Conservation (phyloP, 2,797 vertebrate genomes). For the Gymnoscopelus braueri region DNA sequence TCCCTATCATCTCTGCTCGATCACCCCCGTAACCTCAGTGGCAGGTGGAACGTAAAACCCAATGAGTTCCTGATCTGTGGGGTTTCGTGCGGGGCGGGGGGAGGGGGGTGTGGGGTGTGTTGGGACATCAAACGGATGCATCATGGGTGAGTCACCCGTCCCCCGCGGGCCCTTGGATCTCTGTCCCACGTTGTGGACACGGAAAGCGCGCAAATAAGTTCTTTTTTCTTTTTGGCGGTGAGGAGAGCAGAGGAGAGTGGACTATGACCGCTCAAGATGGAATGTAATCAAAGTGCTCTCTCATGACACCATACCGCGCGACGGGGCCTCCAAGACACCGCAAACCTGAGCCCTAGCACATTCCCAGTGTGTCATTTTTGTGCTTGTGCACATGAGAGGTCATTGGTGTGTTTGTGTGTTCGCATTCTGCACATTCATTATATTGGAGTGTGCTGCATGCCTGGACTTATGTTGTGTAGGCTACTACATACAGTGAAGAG, state of each 20-base stretch:
- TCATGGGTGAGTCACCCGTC: constrained; percentile 60
- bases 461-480: too few relatives aligned
- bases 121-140: constrained; percentile 68
- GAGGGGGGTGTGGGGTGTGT: background rate
- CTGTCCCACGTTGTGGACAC: constrained; percentile 52
- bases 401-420: background rate
- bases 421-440: too few relatives aligned
- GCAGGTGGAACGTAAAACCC: constrained; percentile 71
- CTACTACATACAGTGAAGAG: too few relatives aligned
- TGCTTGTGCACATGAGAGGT: background rate
- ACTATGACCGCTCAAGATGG: constrained; percentile 54
- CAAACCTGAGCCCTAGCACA: constrained; percentile 16
- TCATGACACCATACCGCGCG: constrained; percentile 49
- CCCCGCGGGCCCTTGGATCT: constrained; percentile 50
- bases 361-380: background rate
- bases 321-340: constrained; percentile 46
- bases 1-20: constrained; percentile 4
- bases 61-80: constrained; percentile 49
- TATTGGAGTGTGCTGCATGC: too few relatives aligned
- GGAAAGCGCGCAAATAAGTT: constrained; percentile 47
- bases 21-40: constrained; percentile 55
- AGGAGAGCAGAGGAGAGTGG: constrained; percentile 49
- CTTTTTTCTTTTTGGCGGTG: constrained; percentile 18
- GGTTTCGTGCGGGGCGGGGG: constrained; percentile 45
- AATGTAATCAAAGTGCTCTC: constrained; percentile 74